Evolutionary conservation across 2,888 invertebrate species (phyloP).

Genomic region (Ochropacha duplaris): DNA sequence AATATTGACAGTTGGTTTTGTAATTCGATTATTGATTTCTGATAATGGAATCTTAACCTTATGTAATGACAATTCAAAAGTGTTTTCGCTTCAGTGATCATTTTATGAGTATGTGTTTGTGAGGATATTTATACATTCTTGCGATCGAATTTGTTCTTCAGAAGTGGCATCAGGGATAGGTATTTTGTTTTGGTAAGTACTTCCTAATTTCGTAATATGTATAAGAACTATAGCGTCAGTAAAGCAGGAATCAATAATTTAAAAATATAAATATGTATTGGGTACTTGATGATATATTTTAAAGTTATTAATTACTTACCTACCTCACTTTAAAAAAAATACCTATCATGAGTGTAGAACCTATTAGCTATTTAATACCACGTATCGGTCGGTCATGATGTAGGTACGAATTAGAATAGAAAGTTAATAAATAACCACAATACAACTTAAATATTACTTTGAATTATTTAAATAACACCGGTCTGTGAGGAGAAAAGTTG

Average conservation of each 20-base stretch:
- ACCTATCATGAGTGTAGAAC: conserved; percentile 4
- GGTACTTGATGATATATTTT: no score
- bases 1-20: neutral
- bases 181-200: neutral
- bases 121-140: neutral
- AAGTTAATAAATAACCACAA: conserved; percentile 48
- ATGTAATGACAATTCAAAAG: neutral
- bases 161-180: neutral
- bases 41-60: neutral
- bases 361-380: conserved; percentile 10
- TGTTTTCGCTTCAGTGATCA: neutral
- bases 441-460: conserved; percentile 27
- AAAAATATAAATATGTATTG: no score
- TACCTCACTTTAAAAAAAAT: neutral
- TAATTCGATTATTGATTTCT: neutral
- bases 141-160: neutral
- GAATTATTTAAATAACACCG: conserved; percentile 48
- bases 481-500: conserved; percentile 15
- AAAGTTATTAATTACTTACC: neutral
- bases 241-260: no score
- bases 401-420: conserved; percentile 56
- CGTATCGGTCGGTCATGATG: conserved; percentile 43
- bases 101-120: neutral
- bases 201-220: neutral
- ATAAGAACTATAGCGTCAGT: no score